Base-by-base conservation (phyloP, 2,888 invertebrate genomes). In the Lottia gigantea region DNA sequence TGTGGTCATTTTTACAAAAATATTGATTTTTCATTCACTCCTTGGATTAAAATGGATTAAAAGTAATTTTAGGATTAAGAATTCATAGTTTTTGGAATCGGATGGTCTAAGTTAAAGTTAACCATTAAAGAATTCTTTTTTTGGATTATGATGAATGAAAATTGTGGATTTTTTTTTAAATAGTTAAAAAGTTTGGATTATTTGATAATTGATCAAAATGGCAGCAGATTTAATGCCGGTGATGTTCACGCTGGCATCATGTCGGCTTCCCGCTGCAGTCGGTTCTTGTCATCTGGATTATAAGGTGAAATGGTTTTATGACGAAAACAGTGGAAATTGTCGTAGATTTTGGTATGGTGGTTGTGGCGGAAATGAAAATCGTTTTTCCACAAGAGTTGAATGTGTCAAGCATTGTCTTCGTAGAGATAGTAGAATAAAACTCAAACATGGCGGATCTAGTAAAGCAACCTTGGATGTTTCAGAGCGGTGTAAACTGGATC, bases 301-400 rank as follows among this genome's bases (percentile, higher is more conserved):
- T 12, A 45, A 55, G 19, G 49, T 31, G 49, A 19, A 55, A 23
- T 55, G 55, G 55, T 55, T 55, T 55, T 55, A 23, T 7, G 55
- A 55, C 14, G 19, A 62, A 46, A 23, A 67, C 26, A 2, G 7
- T 23, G n/a, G 45, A 15, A 12, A 55, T 8, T 94, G 94, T 84
- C 90, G 91, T 62, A 90, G 91, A 80, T 97, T 96, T 90, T 89
- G 91, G 78, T 95, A 92, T 80, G 92, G 91, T 16, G 87, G 88
- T 0, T 88, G 89, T 79, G 83, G 84, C 62, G 80, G 85, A 31
- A 98, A 96, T 89, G 91, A 91, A 73, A 92, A 92, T 40, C 92
- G 93, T 63, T 80, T 81, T 62, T 19, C 55, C 23, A 23, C 55
- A 3, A 8, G 55, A 12, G 15, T 55, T 23, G 55, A 55, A 55